A percentile compares a stretch with the other conserved stretches of the same genome.
Evolutionary conservation across 2,888 invertebrate genomes (phyloP).

Genomic region (Piscicola geometra): DNA sequence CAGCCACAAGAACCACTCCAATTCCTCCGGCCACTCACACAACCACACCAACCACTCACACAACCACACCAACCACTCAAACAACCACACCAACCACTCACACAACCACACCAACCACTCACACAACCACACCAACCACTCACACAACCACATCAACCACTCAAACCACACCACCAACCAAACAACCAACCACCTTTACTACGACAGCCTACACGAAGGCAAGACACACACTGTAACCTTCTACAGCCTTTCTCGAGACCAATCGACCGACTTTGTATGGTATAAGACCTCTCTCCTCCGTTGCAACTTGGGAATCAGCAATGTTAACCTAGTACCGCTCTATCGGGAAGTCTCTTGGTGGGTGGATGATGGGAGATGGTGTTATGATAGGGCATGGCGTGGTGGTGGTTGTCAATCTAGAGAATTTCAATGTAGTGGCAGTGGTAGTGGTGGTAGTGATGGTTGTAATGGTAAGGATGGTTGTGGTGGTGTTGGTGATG

Average conservation of each 20-base stretch:
- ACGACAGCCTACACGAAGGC: neutral
- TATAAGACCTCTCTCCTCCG: neutral
- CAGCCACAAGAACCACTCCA: too few relatives aligned
- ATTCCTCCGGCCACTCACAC: too few relatives aligned
- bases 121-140: neutral
- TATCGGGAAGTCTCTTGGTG: neutral
- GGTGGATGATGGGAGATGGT: neutral
- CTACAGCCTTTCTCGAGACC: neutral
- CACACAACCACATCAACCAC: neutral
- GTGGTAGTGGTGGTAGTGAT: too few relatives aligned
- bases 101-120: neutral
- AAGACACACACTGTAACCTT: neutral
- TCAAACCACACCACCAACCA: neutral
- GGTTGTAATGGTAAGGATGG: too few relatives aligned
- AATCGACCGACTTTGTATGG: neutral
- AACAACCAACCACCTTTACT: neutral
- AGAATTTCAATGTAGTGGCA: too few relatives aligned
- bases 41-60: too few relatives aligned
- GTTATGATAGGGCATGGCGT: too few relatives aligned
- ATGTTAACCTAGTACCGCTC: neutral
- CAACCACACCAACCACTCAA: too few relatives aligned
- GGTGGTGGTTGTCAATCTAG: too few relatives aligned
- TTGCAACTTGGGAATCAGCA: neutral
- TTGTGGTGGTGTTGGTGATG: too few relatives aligned
- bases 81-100: neutral